phyloP scores from a whole-genome alignment of 2,888 invertebrate species.

The Ferrisia virgata region DNA sequence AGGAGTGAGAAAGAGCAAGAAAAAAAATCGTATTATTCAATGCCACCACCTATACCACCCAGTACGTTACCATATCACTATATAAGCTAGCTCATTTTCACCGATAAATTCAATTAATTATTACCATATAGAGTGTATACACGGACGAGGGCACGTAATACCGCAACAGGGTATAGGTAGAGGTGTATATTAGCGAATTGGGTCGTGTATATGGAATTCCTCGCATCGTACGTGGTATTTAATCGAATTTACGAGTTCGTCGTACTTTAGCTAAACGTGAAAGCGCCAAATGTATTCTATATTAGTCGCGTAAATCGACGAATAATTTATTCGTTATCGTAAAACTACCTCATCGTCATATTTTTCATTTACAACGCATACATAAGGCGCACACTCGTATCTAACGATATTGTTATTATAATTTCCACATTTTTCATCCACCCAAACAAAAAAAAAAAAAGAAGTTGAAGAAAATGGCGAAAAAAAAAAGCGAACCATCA shows the following conservation, averaged over 20 bases:
- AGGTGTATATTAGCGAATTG: not conserved
- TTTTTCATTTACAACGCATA: not conserved
- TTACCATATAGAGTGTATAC: no score
- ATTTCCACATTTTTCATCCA: no score
- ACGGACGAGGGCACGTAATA: not conserved
- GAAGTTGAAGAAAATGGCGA: no score
- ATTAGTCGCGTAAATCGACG: not conserved
- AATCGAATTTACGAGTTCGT: not conserved
- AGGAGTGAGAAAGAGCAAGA: no score
- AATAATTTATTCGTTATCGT: not conserved
- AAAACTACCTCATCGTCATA: not conserved
- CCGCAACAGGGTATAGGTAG: not conserved
- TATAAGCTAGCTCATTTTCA: not conserved
- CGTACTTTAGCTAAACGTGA: not conserved
- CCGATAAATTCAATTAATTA: conserved; percentile 23
- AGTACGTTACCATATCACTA: not conserved
- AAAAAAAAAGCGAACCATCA: not conserved
- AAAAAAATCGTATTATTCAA: conserved; percentile 17
- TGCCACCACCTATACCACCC: not conserved
- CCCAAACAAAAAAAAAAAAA: not conserved
- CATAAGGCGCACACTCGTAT: no score
- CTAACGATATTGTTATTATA: no score
- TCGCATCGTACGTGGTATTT: not conserved
- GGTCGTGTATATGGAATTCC: not conserved
- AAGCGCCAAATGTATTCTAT: not conserved